Evolutionary conservation across 2,797 vertebrate species (phyloP).

Genomic region (Argyrosomus regius): DNA sequence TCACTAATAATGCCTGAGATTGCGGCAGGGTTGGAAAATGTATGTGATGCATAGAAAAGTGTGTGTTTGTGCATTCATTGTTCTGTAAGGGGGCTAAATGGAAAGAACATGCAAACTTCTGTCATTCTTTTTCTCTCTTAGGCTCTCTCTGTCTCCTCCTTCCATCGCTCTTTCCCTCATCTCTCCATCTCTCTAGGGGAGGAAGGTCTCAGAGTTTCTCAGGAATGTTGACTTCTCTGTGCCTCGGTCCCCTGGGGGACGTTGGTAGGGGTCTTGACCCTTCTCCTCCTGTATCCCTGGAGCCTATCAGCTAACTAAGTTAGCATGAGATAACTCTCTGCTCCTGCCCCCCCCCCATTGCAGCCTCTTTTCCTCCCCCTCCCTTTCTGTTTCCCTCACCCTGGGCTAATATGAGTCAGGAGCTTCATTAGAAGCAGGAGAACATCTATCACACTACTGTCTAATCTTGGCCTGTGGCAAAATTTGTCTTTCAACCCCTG

Average conservation of each 20-base stretch:
- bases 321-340: constrained; percentile 97
- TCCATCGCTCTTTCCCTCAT: constrained; percentile 68
- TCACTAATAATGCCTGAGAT: constrained; percentile 57
- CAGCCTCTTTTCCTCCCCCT: constrained; percentile 65
- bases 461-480: constrained; percentile 87
- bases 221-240: constrained; percentile 98
- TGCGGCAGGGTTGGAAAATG: constrained; percentile 52
- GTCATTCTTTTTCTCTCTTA: constrained; percentile 62
- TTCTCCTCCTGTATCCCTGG: constrained; percentile 92
- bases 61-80: constrained; percentile 40
- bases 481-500: constrained; percentile 62
- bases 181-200: constrained; percentile 83
- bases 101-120: constrained; percentile 71
- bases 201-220: constrained; percentile 94
- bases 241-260: constrained; percentile 85
- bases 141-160: constrained; percentile 52
- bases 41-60: constrained; percentile 18
- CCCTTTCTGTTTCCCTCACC: constrained; percentile 69
- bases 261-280: constrained; percentile 91
- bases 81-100: constrained; percentile 59
- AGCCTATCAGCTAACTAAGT: constrained; percentile 99
- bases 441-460: constrained; percentile 87
- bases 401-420: constrained; percentile 77
- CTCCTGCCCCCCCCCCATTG: constrained; percentile 67
- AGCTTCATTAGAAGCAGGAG: constrained; percentile 92